These are phyloP conservation scores for Trichogramma pretiosum DNA, from an alignment of 1,140 invertebrate genomes.

Conservation along the genomic window DNA sequence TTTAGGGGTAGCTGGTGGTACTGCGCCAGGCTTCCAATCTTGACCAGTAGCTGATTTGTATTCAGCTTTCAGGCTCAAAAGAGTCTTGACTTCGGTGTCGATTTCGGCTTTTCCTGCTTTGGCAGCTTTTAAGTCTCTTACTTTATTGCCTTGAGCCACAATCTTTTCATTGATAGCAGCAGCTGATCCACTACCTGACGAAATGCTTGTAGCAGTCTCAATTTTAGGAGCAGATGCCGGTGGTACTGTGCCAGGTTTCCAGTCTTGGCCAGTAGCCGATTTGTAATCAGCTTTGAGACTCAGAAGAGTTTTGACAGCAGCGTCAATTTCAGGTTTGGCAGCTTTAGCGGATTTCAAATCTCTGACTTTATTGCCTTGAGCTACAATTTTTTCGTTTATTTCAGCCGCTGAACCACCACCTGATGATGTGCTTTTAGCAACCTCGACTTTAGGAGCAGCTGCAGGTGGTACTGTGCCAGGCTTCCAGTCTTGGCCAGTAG, in stretches of 20 bases:
- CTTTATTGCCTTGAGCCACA: slow-evolving; percentile 25
- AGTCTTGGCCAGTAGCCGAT: slow-evolving; percentile 52
- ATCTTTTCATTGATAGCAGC: slow-evolving; percentile 14
- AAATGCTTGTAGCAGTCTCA: slow-evolving; percentile 55
- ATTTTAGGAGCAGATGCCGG: too few relatives aligned
- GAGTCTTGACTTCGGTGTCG: slow-evolving; percentile 46
- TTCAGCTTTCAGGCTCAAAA: slow-evolving; percentile 58
- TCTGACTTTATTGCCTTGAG: slow-evolving; percentile 63
- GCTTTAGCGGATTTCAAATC: slow-evolving; percentile 54
- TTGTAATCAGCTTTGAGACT: slow-evolving; percentile 67
- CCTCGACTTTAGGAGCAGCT: slow-evolving; percentile 71
- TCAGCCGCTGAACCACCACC: too few relatives aligned
- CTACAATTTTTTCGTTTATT: slow-evolving; percentile 42
- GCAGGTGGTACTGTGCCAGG: slow-evolving; percentile 29
- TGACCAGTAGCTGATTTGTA: slow-evolving; percentile 54
- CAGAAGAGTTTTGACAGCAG: slow-evolving; percentile 58
- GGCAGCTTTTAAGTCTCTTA: slow-evolving; percentile 42
- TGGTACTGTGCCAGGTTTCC: slow-evolving; percentile 46
- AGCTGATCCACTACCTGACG: slow-evolving; percentile 33
- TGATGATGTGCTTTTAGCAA: too few relatives aligned
- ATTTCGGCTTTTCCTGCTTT: slow-evolving; percentile 34
- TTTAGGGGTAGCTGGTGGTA: background rate
- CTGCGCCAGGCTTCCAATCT: slow-evolving; percentile 54
- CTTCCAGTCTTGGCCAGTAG: slow-evolving; percentile 58
- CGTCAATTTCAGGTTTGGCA: slow-evolving; percentile 50